These are phyloP conservation scores for Pantelozetes paolii DNA, from an alignment of 2,888 invertebrate genomes.

Conservation along the genomic window DNA sequence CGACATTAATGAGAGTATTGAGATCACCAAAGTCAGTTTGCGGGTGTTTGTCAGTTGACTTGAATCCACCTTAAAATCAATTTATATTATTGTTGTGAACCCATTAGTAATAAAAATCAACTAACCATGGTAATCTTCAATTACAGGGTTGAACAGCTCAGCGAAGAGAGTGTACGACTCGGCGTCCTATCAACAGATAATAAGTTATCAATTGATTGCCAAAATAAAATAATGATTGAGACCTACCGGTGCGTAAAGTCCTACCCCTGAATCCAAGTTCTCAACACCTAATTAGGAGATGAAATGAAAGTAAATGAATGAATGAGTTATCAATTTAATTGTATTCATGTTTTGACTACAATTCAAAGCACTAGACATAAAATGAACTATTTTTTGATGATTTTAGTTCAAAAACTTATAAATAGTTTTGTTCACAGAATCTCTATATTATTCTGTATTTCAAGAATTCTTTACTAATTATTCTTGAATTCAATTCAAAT, in stretches of 20 bases:
- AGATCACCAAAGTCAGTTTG: conserved; percentile 91
- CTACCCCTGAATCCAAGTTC: conserved; percentile 93
- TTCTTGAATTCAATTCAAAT: too few relatives aligned
- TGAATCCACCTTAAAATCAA: too few relatives aligned
- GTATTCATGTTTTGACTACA: too few relatives aligned
- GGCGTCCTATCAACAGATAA: conserved; percentile 62
- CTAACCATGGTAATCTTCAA: conserved; percentile 96
- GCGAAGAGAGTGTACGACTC: conserved; percentile 88
- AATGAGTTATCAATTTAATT: too few relatives aligned
- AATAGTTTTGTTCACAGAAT: too few relatives aligned
- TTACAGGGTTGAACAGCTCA: conserved; percentile 93
- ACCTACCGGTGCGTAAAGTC: conserved; percentile 79
- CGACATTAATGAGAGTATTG: conserved; percentile 80
- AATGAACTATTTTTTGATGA: not conserved
- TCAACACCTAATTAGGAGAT: conserved; percentile 66
- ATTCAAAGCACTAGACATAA: too few relatives aligned
- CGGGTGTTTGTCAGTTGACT: conserved; percentile 89
- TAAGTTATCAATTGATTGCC: not conserved
- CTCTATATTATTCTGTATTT: too few relatives aligned
- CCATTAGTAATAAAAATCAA: too few relatives aligned
- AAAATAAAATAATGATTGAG: too few relatives aligned
- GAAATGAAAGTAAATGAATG: not conserved
- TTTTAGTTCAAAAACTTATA: too few relatives aligned
- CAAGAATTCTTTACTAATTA: too few relatives aligned
- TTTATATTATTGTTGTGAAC: too few relatives aligned